Conservation (phyloP, 2,797 vertebrate genomes). For the Syncerus caffer region DNA sequence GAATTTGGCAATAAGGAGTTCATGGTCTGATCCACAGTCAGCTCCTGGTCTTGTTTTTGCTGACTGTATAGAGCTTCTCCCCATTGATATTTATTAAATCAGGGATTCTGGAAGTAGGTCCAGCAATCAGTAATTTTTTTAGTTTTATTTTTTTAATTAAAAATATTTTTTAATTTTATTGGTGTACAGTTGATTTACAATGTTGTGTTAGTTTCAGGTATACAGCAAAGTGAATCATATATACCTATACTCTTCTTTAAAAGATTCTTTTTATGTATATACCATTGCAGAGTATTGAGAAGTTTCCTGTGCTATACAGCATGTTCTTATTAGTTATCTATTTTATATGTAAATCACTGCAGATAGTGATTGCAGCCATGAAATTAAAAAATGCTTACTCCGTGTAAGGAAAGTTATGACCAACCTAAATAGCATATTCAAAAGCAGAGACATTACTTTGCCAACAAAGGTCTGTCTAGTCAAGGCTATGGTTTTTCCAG, state of each 20-base stretch:
- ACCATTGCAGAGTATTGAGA: neutral
- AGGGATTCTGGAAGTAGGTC: neutral
- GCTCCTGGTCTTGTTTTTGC: too few relatives aligned
- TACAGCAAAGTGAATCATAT: neutral
- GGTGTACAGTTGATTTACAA: neutral
- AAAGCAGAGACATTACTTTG: too few relatives aligned
- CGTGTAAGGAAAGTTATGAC: too few relatives aligned
- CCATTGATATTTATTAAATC: neutral
- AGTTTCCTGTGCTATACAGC: neutral
- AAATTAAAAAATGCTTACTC: too few relatives aligned
- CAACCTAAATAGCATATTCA: too few relatives aligned
- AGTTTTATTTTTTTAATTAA: neutral
- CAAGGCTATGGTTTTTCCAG: too few relatives aligned
- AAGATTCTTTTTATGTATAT: neutral
- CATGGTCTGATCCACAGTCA: too few relatives aligned
- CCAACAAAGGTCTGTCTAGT: rapidly evolving
- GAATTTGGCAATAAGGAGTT: too few relatives aligned
- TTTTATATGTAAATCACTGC: neutral
- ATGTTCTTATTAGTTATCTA: neutral
- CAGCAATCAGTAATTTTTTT: neutral
- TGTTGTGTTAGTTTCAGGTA: neutral
- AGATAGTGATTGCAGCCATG: too few relatives aligned
- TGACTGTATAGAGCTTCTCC: too few relatives aligned
- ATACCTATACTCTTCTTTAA: neutral
- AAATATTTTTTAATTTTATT: neutral